Base-by-base conservation (phyloP, 2,888 invertebrate species). In the Chymomyza procnemis region DNA sequence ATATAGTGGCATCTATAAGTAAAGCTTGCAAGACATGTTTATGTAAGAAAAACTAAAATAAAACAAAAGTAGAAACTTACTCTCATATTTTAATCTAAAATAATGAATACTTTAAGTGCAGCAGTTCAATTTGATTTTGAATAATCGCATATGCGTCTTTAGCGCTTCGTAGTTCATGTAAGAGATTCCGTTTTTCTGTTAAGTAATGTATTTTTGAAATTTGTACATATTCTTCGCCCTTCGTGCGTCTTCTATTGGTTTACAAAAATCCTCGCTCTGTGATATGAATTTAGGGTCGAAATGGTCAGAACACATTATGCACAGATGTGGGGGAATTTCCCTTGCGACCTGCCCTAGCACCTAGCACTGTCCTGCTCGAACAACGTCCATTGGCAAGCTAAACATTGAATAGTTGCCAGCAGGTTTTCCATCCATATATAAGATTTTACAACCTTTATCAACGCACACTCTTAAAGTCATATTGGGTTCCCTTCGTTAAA, bases 141-240 rank as follows among this genome's bases (percentile, higher is more conserved):
- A 89, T 75, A 19, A 64, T 78, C 26, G 52, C 67, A 0, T 90
- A 21, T n/a, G 79, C 58, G 0, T 69, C 67, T 56, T 88, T 88
- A 63, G 89, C 89, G 8, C 66, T 58, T 9, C 59, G 59, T 3
- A 89, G n/a, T 46, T 84, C 80, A 1, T 75, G 68, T 2, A 82
- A 2, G 19, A 90, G 52, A 12, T 75, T 67, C 0, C 77, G 67
- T 70, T 88, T 90, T 59, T 90, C 91, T 0, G 69, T 61, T 14
- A 89, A 12, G 70, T 90, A 91, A 21, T 84, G 74, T 0, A 84
- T 75, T 55, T 84, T 82, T 0, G 90, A 83, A 91, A 91, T 91
- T 82, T 91, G 90, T 1, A 91, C 86, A 62, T 89, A 90, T 64
- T 90, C 87, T 57, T 90, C 85, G 1, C 89, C 89, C 34, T 89